Percentiles rank a stretch among this genome's conserved stretches.
phyloP scores from a whole-genome alignment of 1,140 invertebrate species.

The Tetraneura akinire region DNA sequence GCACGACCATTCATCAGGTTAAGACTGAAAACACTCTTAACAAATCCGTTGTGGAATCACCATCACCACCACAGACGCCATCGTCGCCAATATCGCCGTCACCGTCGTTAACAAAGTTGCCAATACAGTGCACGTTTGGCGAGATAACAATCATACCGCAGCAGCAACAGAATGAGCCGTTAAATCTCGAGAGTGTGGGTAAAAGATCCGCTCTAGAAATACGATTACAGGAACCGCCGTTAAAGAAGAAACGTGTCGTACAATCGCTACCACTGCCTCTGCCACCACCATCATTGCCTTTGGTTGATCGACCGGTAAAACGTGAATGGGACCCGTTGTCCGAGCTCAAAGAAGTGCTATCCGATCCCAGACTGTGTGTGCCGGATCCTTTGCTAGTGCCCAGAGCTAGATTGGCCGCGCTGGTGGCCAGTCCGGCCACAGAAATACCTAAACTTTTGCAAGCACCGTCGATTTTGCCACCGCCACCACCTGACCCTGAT shows the following conservation, averaged over 20 bases:
- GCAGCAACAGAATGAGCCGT: slow-evolving; percentile 55
- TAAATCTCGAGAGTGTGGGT: slow-evolving; percentile 28
- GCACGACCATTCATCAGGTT: slow-evolving; percentile 35
- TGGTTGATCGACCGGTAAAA: slow-evolving; percentile 59
- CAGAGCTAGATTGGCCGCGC: slow-evolving; percentile 69
- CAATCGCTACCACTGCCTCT: slow-evolving; percentile 56
- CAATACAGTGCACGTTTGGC: not conserved
- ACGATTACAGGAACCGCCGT: not conserved
- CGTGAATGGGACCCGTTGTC: slow-evolving; percentile 65
- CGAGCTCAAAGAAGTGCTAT: slow-evolving; percentile 72
- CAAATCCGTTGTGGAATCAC: not conserved
- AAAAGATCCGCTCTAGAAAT: slow-evolving; percentile 26
- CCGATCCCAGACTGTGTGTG: slow-evolving; percentile 69
- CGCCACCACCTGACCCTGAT: slow-evolving; percentile 74
- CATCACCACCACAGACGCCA: not conserved
- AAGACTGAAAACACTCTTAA: not conserved
- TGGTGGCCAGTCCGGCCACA: slow-evolving; percentile 71
- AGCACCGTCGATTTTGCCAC: slow-evolving; percentile 70
- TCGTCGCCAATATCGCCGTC: not conserved
- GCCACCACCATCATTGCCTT: slow-evolving; percentile 59
- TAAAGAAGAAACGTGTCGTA: slow-evolving; percentile 11
- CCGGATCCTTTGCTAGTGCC: slow-evolving; percentile 80
- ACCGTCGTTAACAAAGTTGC: not conserved
- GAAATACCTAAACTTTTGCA: slow-evolving; percentile 75
- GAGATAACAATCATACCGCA: slow-evolving; percentile 24